Evolutionary conservation across 2,113 vertebrate species (phyloP).

Genomic region (Pao palembangensis): DNA sequence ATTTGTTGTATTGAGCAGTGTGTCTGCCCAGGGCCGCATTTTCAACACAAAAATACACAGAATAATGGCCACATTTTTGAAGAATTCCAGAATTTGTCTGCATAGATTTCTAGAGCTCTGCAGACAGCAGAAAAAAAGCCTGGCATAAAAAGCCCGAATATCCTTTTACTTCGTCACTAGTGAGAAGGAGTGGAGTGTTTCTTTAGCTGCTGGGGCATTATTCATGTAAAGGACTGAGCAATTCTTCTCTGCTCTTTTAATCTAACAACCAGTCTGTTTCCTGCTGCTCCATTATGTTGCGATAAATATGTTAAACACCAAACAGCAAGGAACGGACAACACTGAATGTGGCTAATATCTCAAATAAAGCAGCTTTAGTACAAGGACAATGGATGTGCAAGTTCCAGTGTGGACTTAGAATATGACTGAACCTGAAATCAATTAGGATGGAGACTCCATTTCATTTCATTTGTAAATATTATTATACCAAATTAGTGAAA

Average conservation of each 20-base stretch:
- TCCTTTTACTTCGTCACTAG: conserved; percentile 48
- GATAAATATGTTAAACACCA: conserved; percentile 10
- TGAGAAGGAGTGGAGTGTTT: conserved; percentile 40
- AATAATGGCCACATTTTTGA: too few relatives aligned
- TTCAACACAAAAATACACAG: neutral
- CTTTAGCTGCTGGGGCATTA: conserved; percentile 45
- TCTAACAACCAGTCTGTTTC: conserved; percentile 27
- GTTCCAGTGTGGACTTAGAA: neutral
- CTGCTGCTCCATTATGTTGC: neutral
- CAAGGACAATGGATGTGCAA: too few relatives aligned
- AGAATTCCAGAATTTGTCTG: too few relatives aligned
- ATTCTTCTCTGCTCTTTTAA: neutral
- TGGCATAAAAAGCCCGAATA: conserved; percentile 22
- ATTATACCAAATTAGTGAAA: too few relatives aligned
- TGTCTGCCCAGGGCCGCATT: neutral
- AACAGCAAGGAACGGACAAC: conserved; percentile 5
- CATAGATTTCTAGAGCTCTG: conserved; percentile 20
- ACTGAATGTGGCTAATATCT: conserved; percentile 20
- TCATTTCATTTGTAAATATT: neutral
- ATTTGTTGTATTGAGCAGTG: neutral
- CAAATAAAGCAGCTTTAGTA: neutral
- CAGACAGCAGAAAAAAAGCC: conserved; percentile 25
- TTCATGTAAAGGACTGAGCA: conserved; percentile 40
- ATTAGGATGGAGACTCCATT: conserved; percentile 25
- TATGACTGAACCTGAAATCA: conserved; percentile 23